Conservation (phyloP, 1,140 invertebrate genomes). For the Drosophila lini region DNA sequence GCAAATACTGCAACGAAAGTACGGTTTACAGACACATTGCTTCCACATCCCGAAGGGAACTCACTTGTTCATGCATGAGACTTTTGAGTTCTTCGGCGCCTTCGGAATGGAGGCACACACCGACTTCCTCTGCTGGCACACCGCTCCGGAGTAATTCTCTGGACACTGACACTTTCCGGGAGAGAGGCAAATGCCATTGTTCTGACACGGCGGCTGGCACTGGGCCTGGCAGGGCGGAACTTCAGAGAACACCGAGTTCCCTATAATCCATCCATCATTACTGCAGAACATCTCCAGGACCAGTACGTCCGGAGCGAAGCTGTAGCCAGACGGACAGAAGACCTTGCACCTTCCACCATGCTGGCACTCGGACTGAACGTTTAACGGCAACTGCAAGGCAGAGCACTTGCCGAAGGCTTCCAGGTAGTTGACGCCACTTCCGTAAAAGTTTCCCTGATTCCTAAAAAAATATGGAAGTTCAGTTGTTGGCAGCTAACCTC, state of each 20-base stretch:
- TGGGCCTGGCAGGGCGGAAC: slow-evolving; percentile 88
- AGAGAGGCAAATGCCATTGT: slow-evolving; percentile 90
- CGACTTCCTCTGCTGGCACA: slow-evolving; percentile 90
- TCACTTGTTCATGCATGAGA: slow-evolving; percentile 88
- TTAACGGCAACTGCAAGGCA: slow-evolving; percentile 49
- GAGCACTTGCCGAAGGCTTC: slow-evolving; percentile 56
- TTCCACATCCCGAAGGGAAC: slow-evolving; percentile 48
- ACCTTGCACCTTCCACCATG: slow-evolving; percentile 85
- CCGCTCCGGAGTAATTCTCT: slow-evolving; percentile 89
- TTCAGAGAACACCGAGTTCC: slow-evolving; percentile 84
- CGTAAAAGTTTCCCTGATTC: slow-evolving; percentile 60
- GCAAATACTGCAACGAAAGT: slow-evolving; percentile 79
- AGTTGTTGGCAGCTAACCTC: neutral
- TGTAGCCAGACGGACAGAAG: slow-evolving; percentile 86
- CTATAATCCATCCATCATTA: slow-evolving; percentile 86
- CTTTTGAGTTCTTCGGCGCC: slow-evolving; percentile 87
- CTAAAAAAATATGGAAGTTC: neutral
- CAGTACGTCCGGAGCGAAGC: slow-evolving; percentile 87
- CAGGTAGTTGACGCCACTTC: slow-evolving; percentile 33
- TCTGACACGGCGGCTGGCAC: slow-evolving; percentile 90
- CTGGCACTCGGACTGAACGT: slow-evolving; percentile 60
- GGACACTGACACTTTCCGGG: slow-evolving; percentile 90
- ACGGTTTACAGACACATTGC: neutral
- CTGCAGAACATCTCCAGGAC: slow-evolving; percentile 86
- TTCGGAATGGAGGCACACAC: slow-evolving; percentile 88